These are phyloP conservation scores for Podiceps cristatus DNA, from an alignment of 2,113 vertebrate species.

Conservation along the genomic window DNA sequence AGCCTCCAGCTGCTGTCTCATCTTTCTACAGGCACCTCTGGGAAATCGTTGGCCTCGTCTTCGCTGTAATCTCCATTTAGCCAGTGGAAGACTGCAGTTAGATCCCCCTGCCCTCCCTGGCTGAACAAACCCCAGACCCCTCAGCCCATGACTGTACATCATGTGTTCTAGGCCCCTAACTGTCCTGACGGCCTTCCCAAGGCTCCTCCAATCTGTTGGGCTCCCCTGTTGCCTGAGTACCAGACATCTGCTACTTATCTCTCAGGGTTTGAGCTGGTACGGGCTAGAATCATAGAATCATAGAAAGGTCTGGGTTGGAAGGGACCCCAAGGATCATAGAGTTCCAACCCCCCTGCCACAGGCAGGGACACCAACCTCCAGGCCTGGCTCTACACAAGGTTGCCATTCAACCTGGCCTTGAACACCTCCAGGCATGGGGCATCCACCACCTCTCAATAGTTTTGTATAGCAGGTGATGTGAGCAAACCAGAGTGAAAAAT, in stretches of 20 bases:
- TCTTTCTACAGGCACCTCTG: not conserved
- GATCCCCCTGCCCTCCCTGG: not conserved
- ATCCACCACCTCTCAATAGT: not conserved
- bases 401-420: too few species aligned
- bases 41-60: not conserved
- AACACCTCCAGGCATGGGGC: too few species aligned
- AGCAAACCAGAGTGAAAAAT: not conserved
- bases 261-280: not conserved
- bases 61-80: not conserved
- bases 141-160: not conserved
- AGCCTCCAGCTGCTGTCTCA: not conserved
- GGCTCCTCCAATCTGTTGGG: not conserved
- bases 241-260: not conserved
- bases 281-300: not conserved
- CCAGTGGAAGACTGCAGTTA: not conserved
- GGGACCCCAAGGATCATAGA: too few species aligned
- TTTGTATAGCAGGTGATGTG: accelerated
- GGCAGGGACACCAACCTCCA: too few species aligned
- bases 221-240: not conserved
- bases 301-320: too few species aligned
- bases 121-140: not conserved
- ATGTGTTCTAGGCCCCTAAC: too few species aligned
- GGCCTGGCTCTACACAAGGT: too few species aligned
- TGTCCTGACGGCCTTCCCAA: not conserved
- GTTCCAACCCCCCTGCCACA: too few species aligned